Evolutionary conservation across 2,113 vertebrate genomes (phyloP), one percentile per base, ranked within the genome.

Genomic region (Paratilapia polleni): DNA sequence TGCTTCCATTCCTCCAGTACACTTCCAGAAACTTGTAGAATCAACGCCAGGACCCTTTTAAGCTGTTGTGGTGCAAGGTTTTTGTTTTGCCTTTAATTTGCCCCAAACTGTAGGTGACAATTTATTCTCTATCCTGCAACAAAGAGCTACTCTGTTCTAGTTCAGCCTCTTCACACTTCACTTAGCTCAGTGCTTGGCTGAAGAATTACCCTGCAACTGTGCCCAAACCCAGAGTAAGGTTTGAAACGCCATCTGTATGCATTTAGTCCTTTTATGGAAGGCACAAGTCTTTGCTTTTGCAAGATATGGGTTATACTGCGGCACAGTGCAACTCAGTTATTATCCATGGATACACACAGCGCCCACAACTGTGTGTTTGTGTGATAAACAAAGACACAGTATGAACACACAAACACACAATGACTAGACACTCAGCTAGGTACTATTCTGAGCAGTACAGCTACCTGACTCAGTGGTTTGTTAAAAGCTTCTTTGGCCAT

Each of bases 401-500:
- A 38, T 62, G 34, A 75, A 59, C 15, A 43, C 49, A 64, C 24
- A 59, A n/a, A 24, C 28, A 54, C 74, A 88, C 62, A 83, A 88
- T 78, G 79, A 74, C 74, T 31, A 87, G 83, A 81, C 77, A 54
- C 77, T 60, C 36, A 34, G n/a, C 66, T 63, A 80, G 82, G 78
- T 83, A 62, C 77, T 82, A 68, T 84, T 88, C 82, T 77, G 58
- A 88, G 81, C 66, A 47, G 41, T 34, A 36, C 59, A 28, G 59
- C 88, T 83, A 83, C 80, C 91, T 91, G 90, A 93, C 84, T 94
- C 90, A 88, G 80, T 88, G 70, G 57, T 92, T 89, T 92, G 79
- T 84, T 57, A 52, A 87, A 85, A 64, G 52, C 20, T 58, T 43
- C 19, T 62, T 31, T 62, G 76, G 59, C 58, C 12, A 2, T 24